These are phyloP conservation scores for Syrmaticus mikado DNA, from an alignment of 2,113 vertebrate species.

Conservation along the genomic window DNA sequence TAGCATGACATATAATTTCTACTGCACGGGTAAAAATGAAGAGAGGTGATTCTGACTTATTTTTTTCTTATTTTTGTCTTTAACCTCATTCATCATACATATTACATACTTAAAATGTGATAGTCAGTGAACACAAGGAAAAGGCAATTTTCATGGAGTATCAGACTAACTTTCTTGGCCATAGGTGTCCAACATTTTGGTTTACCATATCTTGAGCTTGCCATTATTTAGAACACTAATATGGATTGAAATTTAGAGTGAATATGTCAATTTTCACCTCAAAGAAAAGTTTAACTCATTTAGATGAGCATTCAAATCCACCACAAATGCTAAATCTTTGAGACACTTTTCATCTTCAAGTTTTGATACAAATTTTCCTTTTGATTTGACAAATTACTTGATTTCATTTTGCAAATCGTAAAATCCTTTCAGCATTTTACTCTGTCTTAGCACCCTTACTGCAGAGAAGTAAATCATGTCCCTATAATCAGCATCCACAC, in stretches of 20 bases:
- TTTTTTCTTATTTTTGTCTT: background rate
- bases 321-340: background rate
- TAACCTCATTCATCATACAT: background rate
- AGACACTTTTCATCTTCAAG: background rate
- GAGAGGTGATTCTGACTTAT: rapidly evolving
- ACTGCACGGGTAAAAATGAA: background rate
- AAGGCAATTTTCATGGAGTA: background rate
- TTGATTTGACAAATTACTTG: background rate
- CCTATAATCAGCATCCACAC: no score
- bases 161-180: background rate
- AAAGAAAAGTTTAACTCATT: background rate
- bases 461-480: no score
- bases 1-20: background rate
- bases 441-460: no score
- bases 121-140: background rate
- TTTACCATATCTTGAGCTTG: background rate
- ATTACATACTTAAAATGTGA: background rate
- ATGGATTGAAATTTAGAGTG: background rate
- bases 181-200: background rate
- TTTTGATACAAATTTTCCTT: background rate
- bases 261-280: background rate
- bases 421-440: background rate
- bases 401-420: background rate
- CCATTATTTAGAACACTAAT: background rate
- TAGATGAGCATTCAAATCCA: background rate